Evolutionary conservation across 2,797 vertebrate species (phyloP), one percentile per base, ranked within the genome.

Genomic region (Lutjanus campechanus): DNA sequence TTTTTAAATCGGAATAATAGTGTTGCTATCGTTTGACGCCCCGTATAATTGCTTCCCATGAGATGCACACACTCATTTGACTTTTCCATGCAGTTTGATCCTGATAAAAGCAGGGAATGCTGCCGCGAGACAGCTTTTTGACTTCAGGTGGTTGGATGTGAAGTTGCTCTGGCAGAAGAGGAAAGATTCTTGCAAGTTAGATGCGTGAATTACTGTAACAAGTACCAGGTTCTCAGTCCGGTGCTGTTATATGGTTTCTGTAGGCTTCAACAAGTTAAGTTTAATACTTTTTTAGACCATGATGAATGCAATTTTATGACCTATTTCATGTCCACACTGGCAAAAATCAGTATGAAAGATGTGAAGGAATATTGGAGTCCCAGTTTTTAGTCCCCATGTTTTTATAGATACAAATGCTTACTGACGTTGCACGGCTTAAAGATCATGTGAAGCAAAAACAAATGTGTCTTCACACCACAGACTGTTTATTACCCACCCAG

Each of bases 41-140:
- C 22, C 43, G 50, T 40, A n/a, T 76, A 86, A 89, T 75, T 77
- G 69, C 50, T 88, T 89, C 74, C 82, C 43, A 73, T 80, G 68
- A 63, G 64, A 75, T 85, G 76, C 58, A 56, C 70, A 69, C 72
- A 65, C 15, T 6, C 36, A 22, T 81, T 61, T 73, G 64, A 77
- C 47, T 69, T 78, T 70, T 81, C 19, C 40, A 11, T 44, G 70
- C 4, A 8, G 77, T 64, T 76, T 85, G 56, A 63, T 53, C 44
- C 29, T 46, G 76, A 82, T 76, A 62, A 79, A 88, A 85, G 54
- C 43, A 5, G 64, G 76, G 25, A 58, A 66, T 10, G 66, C 29
- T 2, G 58, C 19, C 7, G 56, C n/a, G 51, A 78, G 66, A 58
- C 62, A 59, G 66, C 36, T 69, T 74, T 4, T 85, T 79, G 65